These are phyloP conservation scores for Channa maculata DNA, from an alignment of 2,113 vertebrate genomes.

Conservation along the genomic window DNA sequence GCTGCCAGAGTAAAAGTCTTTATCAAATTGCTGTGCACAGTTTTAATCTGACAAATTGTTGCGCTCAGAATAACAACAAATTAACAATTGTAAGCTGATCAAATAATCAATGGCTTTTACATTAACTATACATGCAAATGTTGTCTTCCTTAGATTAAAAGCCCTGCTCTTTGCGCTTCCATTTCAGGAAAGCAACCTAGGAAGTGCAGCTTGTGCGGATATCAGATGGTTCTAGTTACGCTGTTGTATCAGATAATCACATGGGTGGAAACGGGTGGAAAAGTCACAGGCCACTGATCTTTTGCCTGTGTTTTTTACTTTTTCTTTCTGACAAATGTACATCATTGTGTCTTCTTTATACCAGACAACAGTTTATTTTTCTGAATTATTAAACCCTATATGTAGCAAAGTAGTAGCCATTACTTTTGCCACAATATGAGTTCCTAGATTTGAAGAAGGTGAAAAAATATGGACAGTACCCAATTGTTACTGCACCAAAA, in stretches of 20 bases:
- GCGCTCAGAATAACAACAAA: slow-evolving; percentile 4
- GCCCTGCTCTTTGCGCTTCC: slow-evolving; percentile 39
- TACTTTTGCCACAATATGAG: not conserved
- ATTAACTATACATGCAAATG: slow-evolving; percentile 56
- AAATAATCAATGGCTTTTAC: slow-evolving; percentile 38
- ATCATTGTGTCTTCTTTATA: not conserved
- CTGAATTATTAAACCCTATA: not conserved
- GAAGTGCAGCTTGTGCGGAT: slow-evolving; percentile 19
- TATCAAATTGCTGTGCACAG: slow-evolving; percentile 7
- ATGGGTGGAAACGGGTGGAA: slow-evolving; percentile 43
- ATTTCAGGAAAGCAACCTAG: slow-evolving; percentile 32
- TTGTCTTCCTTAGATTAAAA: slow-evolving; percentile 47
- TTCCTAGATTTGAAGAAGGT: not conserved
- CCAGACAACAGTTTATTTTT: not conserved
- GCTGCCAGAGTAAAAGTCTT: slow-evolving; percentile 22
- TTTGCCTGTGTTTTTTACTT: slow-evolving; percentile 20
- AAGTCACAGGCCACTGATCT: slow-evolving; percentile 39
- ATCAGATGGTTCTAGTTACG: slow-evolving; percentile 74
- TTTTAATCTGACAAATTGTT: slow-evolving; percentile 41
- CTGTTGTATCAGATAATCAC: slow-evolving; percentile 66
- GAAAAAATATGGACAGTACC: not conserved
- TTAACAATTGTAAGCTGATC: slow-evolving; percentile 50
- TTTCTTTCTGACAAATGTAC: slow-evolving; percentile 1
- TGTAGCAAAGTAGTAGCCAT: not conserved
- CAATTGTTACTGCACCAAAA: no score